phyloP scores from a whole-genome alignment of 2,888 invertebrate genomes.

The Polia nebulosa region DNA sequence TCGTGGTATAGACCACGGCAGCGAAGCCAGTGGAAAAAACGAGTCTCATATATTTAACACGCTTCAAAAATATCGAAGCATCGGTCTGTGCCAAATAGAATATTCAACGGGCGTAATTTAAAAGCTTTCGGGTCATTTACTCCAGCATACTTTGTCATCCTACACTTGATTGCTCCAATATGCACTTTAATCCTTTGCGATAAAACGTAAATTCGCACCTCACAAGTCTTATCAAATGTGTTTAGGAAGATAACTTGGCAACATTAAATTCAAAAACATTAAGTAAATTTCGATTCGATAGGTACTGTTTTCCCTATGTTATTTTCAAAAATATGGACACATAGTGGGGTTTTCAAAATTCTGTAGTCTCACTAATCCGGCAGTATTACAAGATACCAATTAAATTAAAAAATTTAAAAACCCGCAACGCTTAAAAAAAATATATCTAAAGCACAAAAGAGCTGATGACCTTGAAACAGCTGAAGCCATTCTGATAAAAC shows the following conservation, averaged over 20 bases:
- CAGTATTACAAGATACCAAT: too few species aligned
- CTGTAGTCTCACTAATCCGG: too few species aligned
- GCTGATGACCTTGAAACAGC: too few species aligned
- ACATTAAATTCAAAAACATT: conserved; percentile 35
- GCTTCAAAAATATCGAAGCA: conserved; percentile 74
- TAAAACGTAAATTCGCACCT: conserved; percentile 55
- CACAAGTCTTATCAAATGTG: conserved; percentile 4
- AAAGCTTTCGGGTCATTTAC: conserved; percentile 83
- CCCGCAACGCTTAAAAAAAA: too few species aligned
- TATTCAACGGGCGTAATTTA: conserved; percentile 83
- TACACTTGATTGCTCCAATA: conserved; percentile 70
- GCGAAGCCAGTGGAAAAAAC: too few species aligned
- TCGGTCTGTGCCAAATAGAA: conserved; percentile 79
- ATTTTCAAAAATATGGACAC: background rate
- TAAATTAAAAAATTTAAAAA: too few species aligned
- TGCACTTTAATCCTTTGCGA: conserved; percentile 69
- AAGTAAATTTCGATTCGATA: conserved; percentile 2
- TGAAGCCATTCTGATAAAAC: too few species aligned
- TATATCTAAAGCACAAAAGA: too few species aligned
- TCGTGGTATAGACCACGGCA: too few species aligned
- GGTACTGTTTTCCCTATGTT: background rate
- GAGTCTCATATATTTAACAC: conserved; percentile 68
- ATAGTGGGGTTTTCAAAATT: too few species aligned
- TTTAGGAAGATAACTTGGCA: conserved; percentile 32
- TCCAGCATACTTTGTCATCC: conserved; percentile 76